Evolutionary conservation across 2,888 invertebrate species (phyloP).

Genomic region (Xestia ashworthii): DNA sequence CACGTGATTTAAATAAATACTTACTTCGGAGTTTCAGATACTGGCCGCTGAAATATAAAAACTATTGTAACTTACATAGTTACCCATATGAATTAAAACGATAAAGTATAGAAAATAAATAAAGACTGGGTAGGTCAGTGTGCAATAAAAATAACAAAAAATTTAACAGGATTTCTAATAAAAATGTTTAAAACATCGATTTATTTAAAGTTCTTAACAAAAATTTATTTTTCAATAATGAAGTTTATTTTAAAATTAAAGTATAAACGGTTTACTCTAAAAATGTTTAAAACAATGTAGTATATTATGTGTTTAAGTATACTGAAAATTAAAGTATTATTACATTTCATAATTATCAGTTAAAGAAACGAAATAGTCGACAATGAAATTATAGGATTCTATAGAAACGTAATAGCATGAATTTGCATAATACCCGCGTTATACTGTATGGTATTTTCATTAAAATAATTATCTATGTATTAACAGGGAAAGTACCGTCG

Average conservation of each 20-base stretch:
- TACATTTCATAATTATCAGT: conserved; percentile 26
- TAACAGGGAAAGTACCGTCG: background rate
- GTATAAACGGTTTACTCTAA: conserved; percentile 46
- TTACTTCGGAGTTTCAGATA: conserved; percentile 8
- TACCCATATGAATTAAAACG: conserved; percentile 21
- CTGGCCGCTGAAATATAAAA: conserved; percentile 24
- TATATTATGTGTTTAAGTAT: conserved; percentile 26
- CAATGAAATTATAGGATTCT: conserved; percentile 34
- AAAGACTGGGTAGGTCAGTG: conserved; percentile 59
- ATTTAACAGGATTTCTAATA: conserved; percentile 6
- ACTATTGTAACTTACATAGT: conserved; percentile 18
- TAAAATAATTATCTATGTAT: background rate
- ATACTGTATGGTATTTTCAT: background rate
- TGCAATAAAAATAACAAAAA: conserved; percentile 50
- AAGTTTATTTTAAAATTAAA: conserved; percentile 34
- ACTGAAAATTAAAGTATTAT: conserved; percentile 54
- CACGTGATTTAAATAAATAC: conserved; percentile 53
- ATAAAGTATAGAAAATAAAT: conserved; percentile 29
- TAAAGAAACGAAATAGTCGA: conserved; percentile 52
- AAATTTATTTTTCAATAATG: conserved; percentile 16
- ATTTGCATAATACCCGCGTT: conserved; percentile 25
- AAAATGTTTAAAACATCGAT: conserved; percentile 52
- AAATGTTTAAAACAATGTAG: conserved; percentile 46
- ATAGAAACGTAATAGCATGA: background rate
- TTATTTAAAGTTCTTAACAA: conserved; percentile 25